Evolutionary conservation across 2,888 invertebrate species (phyloP).

Genomic region (Sinohyriopsis cumingii): DNA sequence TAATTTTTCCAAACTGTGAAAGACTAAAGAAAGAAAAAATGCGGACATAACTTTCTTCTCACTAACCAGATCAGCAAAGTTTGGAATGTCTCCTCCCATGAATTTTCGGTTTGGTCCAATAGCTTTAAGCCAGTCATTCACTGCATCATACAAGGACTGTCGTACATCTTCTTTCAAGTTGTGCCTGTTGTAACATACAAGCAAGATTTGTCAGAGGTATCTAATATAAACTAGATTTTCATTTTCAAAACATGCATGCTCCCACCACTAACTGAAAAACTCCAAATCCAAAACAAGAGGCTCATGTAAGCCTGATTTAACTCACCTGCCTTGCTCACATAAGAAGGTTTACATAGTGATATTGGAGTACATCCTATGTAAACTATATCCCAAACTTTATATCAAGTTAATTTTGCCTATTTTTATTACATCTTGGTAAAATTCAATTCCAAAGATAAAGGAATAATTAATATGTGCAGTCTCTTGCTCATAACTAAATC

Average conservation of each 20-base stretch:
- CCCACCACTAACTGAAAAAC: not conserved
- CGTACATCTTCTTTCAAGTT: slow-evolving; percentile 90
- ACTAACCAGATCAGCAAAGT: slow-evolving; percentile 87
- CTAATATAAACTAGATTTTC: not conserved
- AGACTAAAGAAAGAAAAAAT: too few relatives aligned
- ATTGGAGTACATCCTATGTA: too few relatives aligned
- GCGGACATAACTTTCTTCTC: too few relatives aligned
- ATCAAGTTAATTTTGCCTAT: too few relatives aligned
- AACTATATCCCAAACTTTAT: too few relatives aligned
- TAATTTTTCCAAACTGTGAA: too few relatives aligned
- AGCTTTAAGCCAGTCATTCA: slow-evolving; percentile 83
- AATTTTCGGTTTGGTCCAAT: slow-evolving; percentile 82
- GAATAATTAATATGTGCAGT: too few relatives aligned
- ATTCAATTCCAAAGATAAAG: too few relatives aligned
- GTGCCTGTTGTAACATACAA: slow-evolving; percentile 75
- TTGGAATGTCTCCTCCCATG: slow-evolving; percentile 89
- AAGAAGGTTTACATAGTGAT: not conserved
- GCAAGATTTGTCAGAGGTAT: not conserved
- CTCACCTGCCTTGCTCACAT: not conserved
- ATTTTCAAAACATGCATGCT: not conserved
- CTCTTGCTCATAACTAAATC: too few relatives aligned
- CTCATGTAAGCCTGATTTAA: not conserved
- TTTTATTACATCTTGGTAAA: too few relatives aligned
- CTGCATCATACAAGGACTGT: slow-evolving; percentile 90
- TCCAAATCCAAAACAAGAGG: not conserved